Percentiles rank a stretch among this genome's conserved stretches.
Evolutionary conservation across 1,140 invertebrate species (phyloP).

Genomic region (Drepana arcuata): DNA sequence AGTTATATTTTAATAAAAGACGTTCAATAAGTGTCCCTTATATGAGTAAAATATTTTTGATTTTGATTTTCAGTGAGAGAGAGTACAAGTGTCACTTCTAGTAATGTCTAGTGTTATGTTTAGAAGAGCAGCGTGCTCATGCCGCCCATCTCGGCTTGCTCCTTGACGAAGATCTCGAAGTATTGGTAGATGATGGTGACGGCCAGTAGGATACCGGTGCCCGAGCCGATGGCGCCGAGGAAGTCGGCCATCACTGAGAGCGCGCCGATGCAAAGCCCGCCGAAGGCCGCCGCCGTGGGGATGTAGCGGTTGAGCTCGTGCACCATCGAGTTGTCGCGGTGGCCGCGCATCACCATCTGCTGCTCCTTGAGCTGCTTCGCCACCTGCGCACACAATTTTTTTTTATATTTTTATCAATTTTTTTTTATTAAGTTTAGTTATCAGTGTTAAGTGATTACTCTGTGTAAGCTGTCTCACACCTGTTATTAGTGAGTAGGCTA

Average conservation of each 20-base stretch:
- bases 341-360: slow-evolving; percentile 99
- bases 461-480: too few relatives aligned
- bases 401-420: too few relatives aligned
- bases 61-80: too few relatives aligned
- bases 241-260: slow-evolving; percentile 98
- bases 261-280: slow-evolving; percentile 98
- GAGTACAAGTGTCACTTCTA: too few relatives aligned
- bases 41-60: too few relatives aligned
- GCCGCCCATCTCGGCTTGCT: slow-evolving; percentile 99
- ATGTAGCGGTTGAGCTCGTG: slow-evolving; percentile 99
- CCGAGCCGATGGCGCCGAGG: slow-evolving; percentile 98
- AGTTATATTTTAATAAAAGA: too few relatives aligned
- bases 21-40: too few relatives aligned
- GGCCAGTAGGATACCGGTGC: slow-evolving; percentile 97
- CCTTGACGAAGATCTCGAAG: slow-evolving; percentile 99
- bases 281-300: slow-evolving; percentile 99
- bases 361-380: slow-evolving; percentile 99
- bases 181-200: slow-evolving; percentile 99
- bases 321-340: slow-evolving; percentile 99
- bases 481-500: too few relatives aligned
- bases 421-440: too few relatives aligned
- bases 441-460: too few relatives aligned
- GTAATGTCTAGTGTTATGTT: too few relatives aligned
- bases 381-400: too few relatives aligned
- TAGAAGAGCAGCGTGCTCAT: slow-evolving; percentile 98